Evolutionary conservation across 2,888 invertebrate species (phyloP), one percentile per base, ranked within the genome.

Genomic region (Matsumyia berberina): DNA sequence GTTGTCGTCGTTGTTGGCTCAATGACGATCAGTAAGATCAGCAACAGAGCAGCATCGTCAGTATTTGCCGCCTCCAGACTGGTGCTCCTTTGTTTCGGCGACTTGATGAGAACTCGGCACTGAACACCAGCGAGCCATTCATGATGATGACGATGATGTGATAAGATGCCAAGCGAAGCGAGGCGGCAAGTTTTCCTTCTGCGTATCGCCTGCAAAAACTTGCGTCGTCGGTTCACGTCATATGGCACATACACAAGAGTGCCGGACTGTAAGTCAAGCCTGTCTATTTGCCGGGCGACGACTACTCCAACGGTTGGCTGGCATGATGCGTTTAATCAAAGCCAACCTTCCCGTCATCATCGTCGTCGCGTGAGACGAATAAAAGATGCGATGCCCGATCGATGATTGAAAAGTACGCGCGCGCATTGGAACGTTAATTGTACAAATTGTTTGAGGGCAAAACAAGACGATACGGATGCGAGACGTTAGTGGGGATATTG

Each of bases 371-470:
- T 73, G 79, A 78, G 66, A 66, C 39, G 72, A 72, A 72, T 78
- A 46, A 33, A 53, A 60, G 72, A 73, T 77, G 51, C 12, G 57
- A 53, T 67, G 67, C 55, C 57, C 62, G 67, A 80, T 85, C 74
- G 80, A 80, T 85, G 85, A 85, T 85, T 80, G 85, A 80, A 85
- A 79, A 85, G 74, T 85, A 79, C 69, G 79, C 66, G 74, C 74
- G 74, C 85, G 44, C 72, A 69, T 80, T 74, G 85, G 85, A 85
- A 85, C 85, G 85, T 85, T 85, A 85, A 85, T 85, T 85, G 85
- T 85, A 85, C 85, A 85, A 85, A 85, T 85, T 85, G 85, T 85
- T 85, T 64, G 73, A 58, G 67, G 78, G 83, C 83, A 83, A 67
- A 73, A 74, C 83, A 77, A 77, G 53, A 35, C 12, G 66, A 69